Base-by-base conservation (phyloP, 2,888 invertebrate species). In the Monochamus alternatus region DNA sequence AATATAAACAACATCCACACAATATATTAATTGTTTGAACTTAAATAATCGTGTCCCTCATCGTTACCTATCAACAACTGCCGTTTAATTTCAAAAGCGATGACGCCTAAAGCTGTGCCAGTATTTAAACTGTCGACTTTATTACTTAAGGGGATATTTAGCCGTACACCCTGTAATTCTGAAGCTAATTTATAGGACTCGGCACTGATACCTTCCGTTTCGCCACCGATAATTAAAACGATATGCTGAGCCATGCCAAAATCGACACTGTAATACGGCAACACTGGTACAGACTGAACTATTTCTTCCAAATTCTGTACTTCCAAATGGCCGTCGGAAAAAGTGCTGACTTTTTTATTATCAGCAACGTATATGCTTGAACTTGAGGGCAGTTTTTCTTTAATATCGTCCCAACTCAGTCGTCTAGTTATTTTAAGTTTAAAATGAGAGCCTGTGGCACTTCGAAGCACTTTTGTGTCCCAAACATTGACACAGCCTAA, bases 401-500 rank as follows among this genome's bases (percentile, higher is more conserved):
- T 81, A 43, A 96, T 90, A 1, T 93, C 89, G 3, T 91, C 86
- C 96, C 96, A 96, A 0, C 90, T 90, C 65, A 94, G 84, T 75
- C 93, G 91, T 74, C 90, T 89, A n/a, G 90, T 85, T 74, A 97
- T 93, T 12, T 94, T 92, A 8, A 97, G 84, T 71, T 93, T 91
- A 86, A 97, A 98, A 87, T 98, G 97, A 3, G 95, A 95, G 0
- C 98, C 98, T 77, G 94, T 93, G 5, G 94, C 96, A 81, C 95
- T 93, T 82, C 97, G 91, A 44, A 98, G 88, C 0, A 97, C 96
- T 90, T 98, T 98, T 0, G 93, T 90, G 77, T 97, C 95, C 98
- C 98, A 98, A 0, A 95, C 90, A 89, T 97, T 96, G 0, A 95
- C 95, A 89, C 97, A 97, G 68, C 96, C 96, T 95, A 73, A 78